phyloP scores from a whole-genome alignment of 2,113 vertebrate genomes.

The Pica pica region DNA sequence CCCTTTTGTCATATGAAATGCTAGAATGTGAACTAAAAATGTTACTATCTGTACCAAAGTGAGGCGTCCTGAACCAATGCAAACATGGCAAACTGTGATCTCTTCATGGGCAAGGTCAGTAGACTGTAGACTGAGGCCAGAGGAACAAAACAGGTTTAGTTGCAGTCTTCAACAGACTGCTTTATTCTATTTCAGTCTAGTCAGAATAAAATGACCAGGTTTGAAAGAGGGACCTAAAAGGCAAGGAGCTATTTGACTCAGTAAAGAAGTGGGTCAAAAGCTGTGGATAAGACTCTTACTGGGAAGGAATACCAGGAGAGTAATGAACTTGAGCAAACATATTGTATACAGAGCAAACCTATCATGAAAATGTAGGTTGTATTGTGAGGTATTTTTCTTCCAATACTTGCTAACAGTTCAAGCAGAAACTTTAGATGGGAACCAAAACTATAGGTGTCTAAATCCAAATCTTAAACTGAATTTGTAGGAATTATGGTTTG shows the following conservation, averaged over 20 bases:
- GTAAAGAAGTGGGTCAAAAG: background rate
- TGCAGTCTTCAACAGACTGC: background rate
- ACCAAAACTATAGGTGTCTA: background rate
- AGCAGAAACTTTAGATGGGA: background rate
- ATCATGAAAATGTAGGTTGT: background rate
- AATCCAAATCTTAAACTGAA: background rate
- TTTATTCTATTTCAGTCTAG: background rate
- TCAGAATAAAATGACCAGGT: background rate
- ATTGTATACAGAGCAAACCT: background rate
- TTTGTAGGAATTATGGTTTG: background rate
- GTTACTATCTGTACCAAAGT: background rate
- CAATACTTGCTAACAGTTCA: background rate
- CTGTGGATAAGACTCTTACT: background rate
- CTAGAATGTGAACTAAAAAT: background rate
- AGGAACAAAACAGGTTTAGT: background rate
- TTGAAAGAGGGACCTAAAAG: background rate
- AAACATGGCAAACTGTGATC: background rate
- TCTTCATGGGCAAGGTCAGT: background rate
- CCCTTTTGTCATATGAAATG: background rate
- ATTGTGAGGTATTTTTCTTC: background rate
- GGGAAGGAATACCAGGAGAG: background rate
- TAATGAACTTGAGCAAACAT: background rate
- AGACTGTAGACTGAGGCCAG: background rate
- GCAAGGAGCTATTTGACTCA: background rate
- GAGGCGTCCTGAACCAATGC: background rate